Evolutionary conservation across 1,140 invertebrate species (phyloP).

Genomic region (Scaptomyza pallida): DNA sequence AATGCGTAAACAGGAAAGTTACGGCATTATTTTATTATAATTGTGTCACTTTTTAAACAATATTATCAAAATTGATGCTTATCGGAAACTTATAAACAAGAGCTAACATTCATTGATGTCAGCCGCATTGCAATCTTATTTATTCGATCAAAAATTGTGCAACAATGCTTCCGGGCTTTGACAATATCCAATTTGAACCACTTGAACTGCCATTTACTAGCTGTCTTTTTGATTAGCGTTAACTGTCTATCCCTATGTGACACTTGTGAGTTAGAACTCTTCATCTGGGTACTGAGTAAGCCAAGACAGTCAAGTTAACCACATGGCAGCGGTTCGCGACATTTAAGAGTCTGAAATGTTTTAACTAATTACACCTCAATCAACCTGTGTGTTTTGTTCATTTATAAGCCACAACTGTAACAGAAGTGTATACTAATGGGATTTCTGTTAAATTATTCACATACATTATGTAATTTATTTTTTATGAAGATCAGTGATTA

Average conservation of each 20-base stretch:
- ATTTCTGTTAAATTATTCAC: neutral
- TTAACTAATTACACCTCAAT: slow-evolving; percentile 46
- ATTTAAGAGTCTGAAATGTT: slow-evolving; percentile 9
- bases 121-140: neutral
- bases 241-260: slow-evolving; percentile 30
- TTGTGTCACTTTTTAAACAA: no score
- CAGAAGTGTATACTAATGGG: slow-evolving; percentile 15
- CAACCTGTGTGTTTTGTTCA: slow-evolving; percentile 13
- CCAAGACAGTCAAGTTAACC: neutral
- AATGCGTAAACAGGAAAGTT: no score
- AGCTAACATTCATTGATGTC: neutral
- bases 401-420: neutral
- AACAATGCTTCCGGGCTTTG: slow-evolving; percentile 19
- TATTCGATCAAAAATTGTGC: neutral
- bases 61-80: no score
- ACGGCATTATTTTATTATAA: neutral
- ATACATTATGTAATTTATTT: slow-evolving; percentile 40
- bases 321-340: slow-evolving; percentile 1
- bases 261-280: neutral
- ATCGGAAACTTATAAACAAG: neutral
- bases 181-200: neutral
- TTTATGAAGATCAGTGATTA: slow-evolving; percentile 44
- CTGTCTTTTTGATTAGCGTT: neutral
- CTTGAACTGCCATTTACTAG: no score
- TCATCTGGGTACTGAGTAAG: neutral